Conservation (phyloP, 2,888 invertebrate genomes). For the Temnothorax unifasciatus region DNA sequence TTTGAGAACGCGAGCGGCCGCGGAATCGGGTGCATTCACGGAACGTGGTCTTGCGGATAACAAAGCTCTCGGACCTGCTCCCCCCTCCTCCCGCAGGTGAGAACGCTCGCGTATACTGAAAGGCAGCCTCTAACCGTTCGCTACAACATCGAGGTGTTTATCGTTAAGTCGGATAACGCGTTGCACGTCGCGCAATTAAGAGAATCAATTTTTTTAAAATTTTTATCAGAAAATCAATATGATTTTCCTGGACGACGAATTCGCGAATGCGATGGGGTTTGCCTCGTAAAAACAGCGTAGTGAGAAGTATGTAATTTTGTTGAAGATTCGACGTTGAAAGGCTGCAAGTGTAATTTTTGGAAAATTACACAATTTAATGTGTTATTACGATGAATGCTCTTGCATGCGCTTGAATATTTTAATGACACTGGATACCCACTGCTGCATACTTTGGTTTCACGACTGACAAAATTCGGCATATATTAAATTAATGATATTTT, state of each 20-base stretch:
- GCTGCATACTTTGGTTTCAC: not conserved
- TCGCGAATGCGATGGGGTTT: not conserved
- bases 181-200: conserved; percentile 56
- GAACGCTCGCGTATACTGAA: conserved; percentile 38
- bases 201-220: not conserved
- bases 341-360: not conserved
- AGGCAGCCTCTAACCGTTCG: conserved; percentile 42
- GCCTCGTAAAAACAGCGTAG: not conserved
- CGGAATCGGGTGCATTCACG: conserved; percentile 40
- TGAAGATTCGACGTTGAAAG: not conserved
- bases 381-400: not conserved
- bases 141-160: conserved; percentile 59
- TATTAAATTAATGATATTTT: conserved; percentile 25
- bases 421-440: not conserved
- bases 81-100: conserved; percentile 36
- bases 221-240: not conserved
- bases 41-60: conserved; percentile 54
- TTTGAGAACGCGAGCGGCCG: conserved; percentile 33
- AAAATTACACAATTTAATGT: not conserved
- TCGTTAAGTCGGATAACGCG: conserved; percentile 63
- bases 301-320: not conserved
- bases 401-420: not conserved
- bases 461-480: conserved; percentile 9
- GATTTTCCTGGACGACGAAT: not conserved
- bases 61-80: conserved; percentile 47